Base-by-base conservation (phyloP, 2,888 invertebrate genomes). In the Rotaria socialis region DNA sequence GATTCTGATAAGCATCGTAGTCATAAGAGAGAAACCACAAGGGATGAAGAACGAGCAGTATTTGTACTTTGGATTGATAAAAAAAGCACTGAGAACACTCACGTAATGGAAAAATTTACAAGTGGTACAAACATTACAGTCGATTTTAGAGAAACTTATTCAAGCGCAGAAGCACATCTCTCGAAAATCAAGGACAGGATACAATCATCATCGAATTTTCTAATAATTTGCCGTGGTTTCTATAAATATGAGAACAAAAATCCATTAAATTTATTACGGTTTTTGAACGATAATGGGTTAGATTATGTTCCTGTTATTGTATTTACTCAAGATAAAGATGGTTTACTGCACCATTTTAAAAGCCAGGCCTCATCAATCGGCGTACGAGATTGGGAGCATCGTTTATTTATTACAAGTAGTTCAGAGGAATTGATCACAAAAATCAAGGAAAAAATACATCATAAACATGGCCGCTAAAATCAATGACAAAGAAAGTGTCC, bases 1-100 rank as follows among this genome's bases (percentile, higher is more conserved):
- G 56, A 6, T 22, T 6, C 7, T 4, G 2, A 22, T 22, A 22
- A 4, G 22, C 19, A 56, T 4, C 22, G 0, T 5, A 19, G 24
- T 1, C 6, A 22, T 7, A 5, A 56, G 22, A 52, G 16, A 4
- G 16, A 3, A 16, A 16, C 5, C 2, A 11, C 50, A 52, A 16
- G 22, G 6, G 22, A 7, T 55, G 16, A 27, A 16, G 16, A 0
- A 11, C 16, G 16, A 16, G 3, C 16, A 8, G 0, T 16, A 67
- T 35, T 4, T 80, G n/a, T 80, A n/a, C 80, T 80, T 80, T 80
- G 80, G 47, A 80, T 80, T 6, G 80, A 47, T 6, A 80, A 47
- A 10, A n/a, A 80, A 11, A 22, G 22, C 8, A 5, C 2, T 14
- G 80, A 80, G 3, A 35, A 7, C 4, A 5, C 19, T 47, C 0